Evolutionary conservation across 2,113 vertebrate genomes (phyloP).

Genomic region (Machaerirhynchus nigripectus): DNA sequence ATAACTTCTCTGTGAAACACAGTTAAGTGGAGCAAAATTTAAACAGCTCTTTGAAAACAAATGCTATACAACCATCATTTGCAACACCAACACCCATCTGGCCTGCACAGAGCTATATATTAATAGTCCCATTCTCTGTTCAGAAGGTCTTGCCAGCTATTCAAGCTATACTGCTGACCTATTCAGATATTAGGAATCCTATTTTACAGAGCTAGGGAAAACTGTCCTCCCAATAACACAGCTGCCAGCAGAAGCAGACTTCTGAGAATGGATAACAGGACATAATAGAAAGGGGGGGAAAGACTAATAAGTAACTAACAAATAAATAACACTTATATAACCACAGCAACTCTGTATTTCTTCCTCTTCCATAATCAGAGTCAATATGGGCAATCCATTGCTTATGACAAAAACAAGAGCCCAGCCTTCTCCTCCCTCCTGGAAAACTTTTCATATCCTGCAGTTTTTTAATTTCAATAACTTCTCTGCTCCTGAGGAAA

Average conservation of each 20-base stretch:
- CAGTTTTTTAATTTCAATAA: neutral
- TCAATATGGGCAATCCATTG: accelerated
- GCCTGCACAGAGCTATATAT: neutral
- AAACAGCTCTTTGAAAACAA: neutral
- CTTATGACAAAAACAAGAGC: neutral
- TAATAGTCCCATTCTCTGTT: neutral
- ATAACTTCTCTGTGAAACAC: neutral
- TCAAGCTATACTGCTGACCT: neutral
- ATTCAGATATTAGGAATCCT: neutral
- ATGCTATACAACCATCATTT: neutral
- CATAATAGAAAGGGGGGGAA: neutral
- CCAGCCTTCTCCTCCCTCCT: neutral
- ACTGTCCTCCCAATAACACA: neutral
- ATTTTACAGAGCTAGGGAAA: neutral
- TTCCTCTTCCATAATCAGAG: neutral
- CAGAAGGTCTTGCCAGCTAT: neutral
- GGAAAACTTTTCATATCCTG: neutral
- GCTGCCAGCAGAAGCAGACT: neutral
- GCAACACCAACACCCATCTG: neutral
- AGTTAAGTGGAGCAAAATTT: neutral
- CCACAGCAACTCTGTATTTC: neutral
- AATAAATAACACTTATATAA: neutral
- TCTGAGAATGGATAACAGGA: neutral
- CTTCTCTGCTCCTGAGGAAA: neutral
- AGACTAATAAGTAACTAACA: neutral